phyloP scores from a whole-genome alignment of 2,888 invertebrate species.

The Norana najaformis region DNA sequence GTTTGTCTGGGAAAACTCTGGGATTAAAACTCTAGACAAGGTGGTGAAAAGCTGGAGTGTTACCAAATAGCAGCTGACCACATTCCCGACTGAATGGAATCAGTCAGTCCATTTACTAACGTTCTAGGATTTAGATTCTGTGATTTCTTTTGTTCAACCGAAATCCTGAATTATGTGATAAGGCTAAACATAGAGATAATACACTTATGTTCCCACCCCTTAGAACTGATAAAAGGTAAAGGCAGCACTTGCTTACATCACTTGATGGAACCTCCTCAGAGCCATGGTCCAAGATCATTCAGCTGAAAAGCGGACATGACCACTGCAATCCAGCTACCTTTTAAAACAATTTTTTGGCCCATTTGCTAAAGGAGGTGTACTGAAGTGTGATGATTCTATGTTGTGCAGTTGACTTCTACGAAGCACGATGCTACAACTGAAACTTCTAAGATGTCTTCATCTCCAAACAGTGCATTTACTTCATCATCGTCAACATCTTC shows the following conservation, averaged over 20 bases:
- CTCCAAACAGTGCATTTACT: constrained; percentile 1
- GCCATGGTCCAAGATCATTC: too few species aligned
- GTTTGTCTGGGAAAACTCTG: background rate
- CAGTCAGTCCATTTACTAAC: background rate
- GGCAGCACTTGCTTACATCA: too few species aligned
- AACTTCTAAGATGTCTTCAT: constrained; percentile 10
- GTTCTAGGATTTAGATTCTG: too few species aligned
- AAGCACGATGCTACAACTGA: constrained; percentile 24
- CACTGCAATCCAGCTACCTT: too few species aligned
- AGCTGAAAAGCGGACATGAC: too few species aligned
- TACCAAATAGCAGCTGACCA: background rate
- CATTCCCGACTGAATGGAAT: background rate
- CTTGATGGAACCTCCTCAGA: too few species aligned
- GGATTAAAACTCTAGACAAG: background rate
- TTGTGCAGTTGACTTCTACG: constrained; percentile 9
- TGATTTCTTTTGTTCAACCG: too few species aligned
- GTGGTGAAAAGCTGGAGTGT: background rate
- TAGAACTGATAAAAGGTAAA: too few species aligned
- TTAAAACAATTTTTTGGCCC: too few species aligned
- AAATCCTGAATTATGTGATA: too few species aligned
- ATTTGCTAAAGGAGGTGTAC: background rate
- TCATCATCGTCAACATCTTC: constrained; percentile 10
- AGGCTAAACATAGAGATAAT: too few species aligned
- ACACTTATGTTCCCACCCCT: too few species aligned
- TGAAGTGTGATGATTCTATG: background rate